Percentiles rank a stretch among this genome's conserved stretches.
These are phyloP conservation scores for Novumbra hubbsi DNA, from an alignment of 2,797 vertebrate genomes.

Conservation along the genomic window DNA sequence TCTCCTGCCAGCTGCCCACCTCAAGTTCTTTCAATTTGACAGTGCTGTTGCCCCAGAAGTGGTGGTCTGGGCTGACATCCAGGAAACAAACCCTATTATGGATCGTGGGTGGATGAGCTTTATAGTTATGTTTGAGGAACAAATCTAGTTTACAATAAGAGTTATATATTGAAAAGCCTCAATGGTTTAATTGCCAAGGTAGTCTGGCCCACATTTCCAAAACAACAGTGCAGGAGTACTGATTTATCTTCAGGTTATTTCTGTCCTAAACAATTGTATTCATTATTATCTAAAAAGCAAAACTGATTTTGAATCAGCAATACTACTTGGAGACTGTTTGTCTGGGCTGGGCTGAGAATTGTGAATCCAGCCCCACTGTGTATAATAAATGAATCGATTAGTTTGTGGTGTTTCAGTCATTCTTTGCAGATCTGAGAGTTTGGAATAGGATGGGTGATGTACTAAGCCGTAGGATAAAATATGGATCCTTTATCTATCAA, in stretches of 20 bases:
- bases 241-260: neutral
- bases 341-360: no score
- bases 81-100: neutral
- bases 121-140: constrained; percentile 10
- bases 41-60: neutral
- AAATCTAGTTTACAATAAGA: neutral
- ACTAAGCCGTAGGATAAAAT: no score
- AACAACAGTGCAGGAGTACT: neutral
- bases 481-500: no score
- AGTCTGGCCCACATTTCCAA: neutral
- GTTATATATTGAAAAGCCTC: neutral
- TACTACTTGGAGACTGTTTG: no score
- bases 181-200: neutral
- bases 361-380: no score
- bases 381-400: no score
- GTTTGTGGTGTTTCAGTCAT: no score
- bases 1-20: neutral
- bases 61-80: neutral
- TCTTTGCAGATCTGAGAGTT: no score
- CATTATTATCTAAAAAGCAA: neutral
- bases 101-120: neutral
- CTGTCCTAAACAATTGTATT: neutral
- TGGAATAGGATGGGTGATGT: no score
- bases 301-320: no score
- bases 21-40: neutral